Conservation (phyloP, 1,140 invertebrate genomes). For the Bombus superbus region DNA sequence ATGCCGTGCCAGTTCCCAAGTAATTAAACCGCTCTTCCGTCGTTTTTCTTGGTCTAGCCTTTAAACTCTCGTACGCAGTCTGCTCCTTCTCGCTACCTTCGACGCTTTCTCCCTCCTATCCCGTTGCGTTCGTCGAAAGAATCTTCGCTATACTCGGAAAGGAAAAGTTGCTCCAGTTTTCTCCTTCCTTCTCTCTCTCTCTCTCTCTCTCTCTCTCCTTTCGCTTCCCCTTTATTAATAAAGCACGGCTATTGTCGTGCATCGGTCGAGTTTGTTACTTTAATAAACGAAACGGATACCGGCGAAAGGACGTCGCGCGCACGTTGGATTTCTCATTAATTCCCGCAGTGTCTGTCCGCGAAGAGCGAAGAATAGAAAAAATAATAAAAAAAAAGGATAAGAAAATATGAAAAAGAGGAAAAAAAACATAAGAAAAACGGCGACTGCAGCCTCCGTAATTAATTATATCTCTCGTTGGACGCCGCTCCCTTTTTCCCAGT, state of each 20-base stretch:
- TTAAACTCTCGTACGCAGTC: conserved; percentile 4
- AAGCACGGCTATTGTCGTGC: neutral
- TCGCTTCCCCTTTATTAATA: neutral
- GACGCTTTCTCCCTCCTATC: neutral
- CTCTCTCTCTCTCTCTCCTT: neutral
- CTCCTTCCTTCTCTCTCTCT: neutral
- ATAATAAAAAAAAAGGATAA: neutral
- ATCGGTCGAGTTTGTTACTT: conserved; percentile 13
- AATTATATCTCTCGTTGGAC: conserved; percentile 12
- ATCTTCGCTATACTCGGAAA: neutral
- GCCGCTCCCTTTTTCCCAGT: neutral
- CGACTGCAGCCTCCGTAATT: neutral
- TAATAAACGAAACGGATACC: conserved; percentile 24
- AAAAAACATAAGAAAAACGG: neutral
- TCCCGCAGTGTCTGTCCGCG: neutral
- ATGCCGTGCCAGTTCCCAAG: conserved; percentile 3
- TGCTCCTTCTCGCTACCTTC: neutral
- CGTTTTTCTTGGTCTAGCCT: neutral
- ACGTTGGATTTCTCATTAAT: conserved; percentile 19
- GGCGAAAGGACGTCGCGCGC: neutral
- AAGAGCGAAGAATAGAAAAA: too few relatives aligned
- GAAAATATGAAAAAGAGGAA: neutral
- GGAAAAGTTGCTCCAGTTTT: neutral
- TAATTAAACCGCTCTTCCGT: conserved; percentile 31
- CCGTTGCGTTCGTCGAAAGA: neutral